Conservation (phyloP, 2,888 invertebrate species). For the Ochropleura plecta region DNA sequence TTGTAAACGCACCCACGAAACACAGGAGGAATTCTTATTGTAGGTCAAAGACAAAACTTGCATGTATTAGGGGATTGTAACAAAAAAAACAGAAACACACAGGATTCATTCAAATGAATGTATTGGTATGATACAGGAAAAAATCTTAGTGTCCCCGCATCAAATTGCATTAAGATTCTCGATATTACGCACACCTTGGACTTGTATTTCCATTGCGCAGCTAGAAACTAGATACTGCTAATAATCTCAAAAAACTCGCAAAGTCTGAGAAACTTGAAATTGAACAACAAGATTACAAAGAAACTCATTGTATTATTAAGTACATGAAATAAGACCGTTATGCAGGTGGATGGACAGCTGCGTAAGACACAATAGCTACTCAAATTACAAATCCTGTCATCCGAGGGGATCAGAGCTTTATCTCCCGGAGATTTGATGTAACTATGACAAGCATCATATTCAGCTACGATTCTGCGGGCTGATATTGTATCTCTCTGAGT, state of each 20-base stretch:
- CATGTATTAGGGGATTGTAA: too few relatives aligned
- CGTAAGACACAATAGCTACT: slow-evolving; percentile 46
- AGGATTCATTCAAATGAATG: too few relatives aligned
- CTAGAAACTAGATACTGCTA: neutral
- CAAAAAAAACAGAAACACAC: too few relatives aligned
- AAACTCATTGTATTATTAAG: neutral
- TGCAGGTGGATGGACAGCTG: slow-evolving; percentile 54
- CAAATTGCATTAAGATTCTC: neutral
- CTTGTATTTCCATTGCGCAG: neutral
- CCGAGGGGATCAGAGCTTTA: slow-evolving; percentile 48
- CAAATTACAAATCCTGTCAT: slow-evolving; percentile 55
- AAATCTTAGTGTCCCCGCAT: neutral
- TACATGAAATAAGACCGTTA: slow-evolving; percentile 28
- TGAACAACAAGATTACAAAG: slow-evolving; percentile 28
- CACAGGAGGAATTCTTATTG: too few relatives aligned
- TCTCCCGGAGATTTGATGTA: slow-evolving; percentile 37
- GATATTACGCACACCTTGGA: neutral
- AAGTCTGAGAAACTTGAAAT: neutral
- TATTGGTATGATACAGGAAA: too few relatives aligned
- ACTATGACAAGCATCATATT: slow-evolving; percentile 36
- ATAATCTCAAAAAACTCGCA: neutral
- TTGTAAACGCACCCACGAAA: too few relatives aligned
- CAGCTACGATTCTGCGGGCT: slow-evolving; percentile 36
- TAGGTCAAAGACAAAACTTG: too few relatives aligned
- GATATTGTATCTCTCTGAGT: slow-evolving; percentile 35